A percentile compares a stretch with the other conserved stretches of the same genome.
Evolutionary conservation across 2,888 invertebrate species (phyloP).

Genomic region (Drosophila histrio): DNA sequence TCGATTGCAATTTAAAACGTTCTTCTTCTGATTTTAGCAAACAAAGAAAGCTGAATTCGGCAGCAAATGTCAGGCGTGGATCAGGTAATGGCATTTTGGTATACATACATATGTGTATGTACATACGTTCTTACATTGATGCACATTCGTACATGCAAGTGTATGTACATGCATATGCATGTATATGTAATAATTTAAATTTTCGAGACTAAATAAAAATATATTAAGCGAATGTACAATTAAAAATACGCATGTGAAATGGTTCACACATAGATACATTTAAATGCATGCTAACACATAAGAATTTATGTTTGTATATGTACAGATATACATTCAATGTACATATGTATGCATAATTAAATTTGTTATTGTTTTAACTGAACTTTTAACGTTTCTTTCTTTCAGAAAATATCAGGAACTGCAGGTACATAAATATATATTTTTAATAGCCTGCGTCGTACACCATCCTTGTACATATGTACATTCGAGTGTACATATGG

Average conservation of each 20-base stretch:
- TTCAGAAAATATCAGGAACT: constrained; percentile 81
- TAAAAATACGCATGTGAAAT: background rate
- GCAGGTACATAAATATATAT: constrained; percentile 70
- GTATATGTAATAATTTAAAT: background rate
- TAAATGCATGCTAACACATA: background rate
- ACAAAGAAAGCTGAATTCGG: constrained; percentile 76
- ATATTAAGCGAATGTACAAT: constrained; percentile 3
- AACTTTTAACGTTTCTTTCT: constrained; percentile 17
- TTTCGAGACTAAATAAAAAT: background rate
- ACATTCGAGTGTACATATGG: background rate
- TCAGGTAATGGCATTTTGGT: constrained; percentile 87
- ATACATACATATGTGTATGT: constrained; percentile 47
- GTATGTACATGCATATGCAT: constrained; percentile 3
- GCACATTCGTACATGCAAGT: background rate
- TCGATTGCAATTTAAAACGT: constrained; percentile 8
- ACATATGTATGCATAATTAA: background rate
- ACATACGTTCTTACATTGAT: constrained; percentile 21
- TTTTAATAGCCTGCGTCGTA: background rate
- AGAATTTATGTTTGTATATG: background rate
- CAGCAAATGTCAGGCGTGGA: constrained; percentile 95
- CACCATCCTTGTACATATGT: background rate
- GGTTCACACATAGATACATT: background rate
- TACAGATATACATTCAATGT: background rate
- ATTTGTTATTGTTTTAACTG: background rate
- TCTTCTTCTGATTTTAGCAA: constrained; percentile 48